Percentiles rank a stretch among this genome's conserved stretches.
Evolutionary conservation across 2,797 vertebrate genomes (phyloP).

Genomic region (Nannoperca australis): DNA sequence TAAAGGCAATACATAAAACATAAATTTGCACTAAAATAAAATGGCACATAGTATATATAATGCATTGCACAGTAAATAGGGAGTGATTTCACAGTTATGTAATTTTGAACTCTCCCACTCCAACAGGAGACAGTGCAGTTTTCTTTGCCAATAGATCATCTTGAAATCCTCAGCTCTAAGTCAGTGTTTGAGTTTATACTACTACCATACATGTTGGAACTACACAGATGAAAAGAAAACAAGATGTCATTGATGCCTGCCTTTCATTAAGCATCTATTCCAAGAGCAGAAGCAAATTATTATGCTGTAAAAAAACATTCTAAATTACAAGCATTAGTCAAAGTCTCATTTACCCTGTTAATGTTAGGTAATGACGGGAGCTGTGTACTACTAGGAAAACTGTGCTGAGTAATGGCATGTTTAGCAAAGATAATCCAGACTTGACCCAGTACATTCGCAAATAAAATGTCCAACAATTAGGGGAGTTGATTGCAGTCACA

Average conservation of each 20-base stretch:
- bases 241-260: conserved; percentile 68
- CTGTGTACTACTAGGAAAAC: conserved; percentile 46
- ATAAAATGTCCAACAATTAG: conserved; percentile 82
- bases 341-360: conserved; percentile 70
- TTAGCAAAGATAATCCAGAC: conserved; percentile 65
- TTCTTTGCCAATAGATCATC: background rate
- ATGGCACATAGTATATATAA: too few species aligned
- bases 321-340: conserved; percentile 78
- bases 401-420: conserved; percentile 67
- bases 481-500: conserved; percentile 86
- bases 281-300: conserved; percentile 76
- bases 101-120: background rate
- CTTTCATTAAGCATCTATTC: conserved; percentile 78
- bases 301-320: conserved; percentile 75
- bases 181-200: conserved; percentile 26
- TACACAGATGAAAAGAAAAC: conserved; percentile 49
- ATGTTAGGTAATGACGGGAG: conserved; percentile 71
- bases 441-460: conserved; percentile 63
- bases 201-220: conserved; percentile 42
- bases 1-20: too few species aligned
- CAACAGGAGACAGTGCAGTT: background rate
- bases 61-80: too few species aligned
- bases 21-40: too few species aligned
- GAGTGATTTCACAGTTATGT: background rate
- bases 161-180: background rate